phyloP scores from a whole-genome alignment of 2,888 invertebrate species.

The Pachycephus smyrnensis region DNA sequence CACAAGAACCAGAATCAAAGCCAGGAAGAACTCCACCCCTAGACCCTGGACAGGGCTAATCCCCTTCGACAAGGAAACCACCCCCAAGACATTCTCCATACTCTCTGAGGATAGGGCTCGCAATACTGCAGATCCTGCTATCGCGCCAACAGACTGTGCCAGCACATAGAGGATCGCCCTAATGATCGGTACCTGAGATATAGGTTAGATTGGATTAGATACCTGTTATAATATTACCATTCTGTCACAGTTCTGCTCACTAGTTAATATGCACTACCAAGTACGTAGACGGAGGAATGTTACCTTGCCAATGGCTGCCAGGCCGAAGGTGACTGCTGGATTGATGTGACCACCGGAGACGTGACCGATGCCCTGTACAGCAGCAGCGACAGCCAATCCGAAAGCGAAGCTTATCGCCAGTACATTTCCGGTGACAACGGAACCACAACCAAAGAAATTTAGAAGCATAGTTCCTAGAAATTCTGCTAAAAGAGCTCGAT shows the following conservation, averaged over 20 bases:
- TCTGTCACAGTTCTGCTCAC: background rate
- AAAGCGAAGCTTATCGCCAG: slow-evolving; percentile 86
- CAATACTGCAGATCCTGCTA: slow-evolving; percentile 82
- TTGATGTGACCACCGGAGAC: slow-evolving; percentile 93
- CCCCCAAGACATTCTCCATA: slow-evolving; percentile 71
- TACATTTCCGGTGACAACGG: slow-evolving; percentile 71
- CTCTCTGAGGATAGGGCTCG: slow-evolving; percentile 78
- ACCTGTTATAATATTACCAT: background rate
- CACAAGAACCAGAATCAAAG: slow-evolving; percentile 87
- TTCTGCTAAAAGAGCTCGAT: slow-evolving; percentile 87
- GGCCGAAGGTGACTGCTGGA: slow-evolving; percentile 89
- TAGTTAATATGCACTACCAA: background rate
- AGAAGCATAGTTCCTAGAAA: slow-evolving; percentile 88
- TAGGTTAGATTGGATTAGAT: background rate
- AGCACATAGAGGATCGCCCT: slow-evolving; percentile 84
- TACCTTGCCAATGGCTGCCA: slow-evolving; percentile 82
- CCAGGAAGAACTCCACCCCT: slow-evolving; percentile 91
- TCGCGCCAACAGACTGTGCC: slow-evolving; percentile 85
- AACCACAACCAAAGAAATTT: slow-evolving; percentile 91
- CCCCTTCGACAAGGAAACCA: slow-evolving; percentile 74
- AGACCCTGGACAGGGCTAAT: slow-evolving; percentile 83
- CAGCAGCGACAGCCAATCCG: slow-evolving; percentile 86
- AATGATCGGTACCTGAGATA: slow-evolving; percentile 71
- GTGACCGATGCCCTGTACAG: slow-evolving; percentile 87
- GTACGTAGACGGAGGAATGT: background rate